phyloP scores from a whole-genome alignment of 2,113 vertebrate genomes.

The Junco hyemalis region DNA sequence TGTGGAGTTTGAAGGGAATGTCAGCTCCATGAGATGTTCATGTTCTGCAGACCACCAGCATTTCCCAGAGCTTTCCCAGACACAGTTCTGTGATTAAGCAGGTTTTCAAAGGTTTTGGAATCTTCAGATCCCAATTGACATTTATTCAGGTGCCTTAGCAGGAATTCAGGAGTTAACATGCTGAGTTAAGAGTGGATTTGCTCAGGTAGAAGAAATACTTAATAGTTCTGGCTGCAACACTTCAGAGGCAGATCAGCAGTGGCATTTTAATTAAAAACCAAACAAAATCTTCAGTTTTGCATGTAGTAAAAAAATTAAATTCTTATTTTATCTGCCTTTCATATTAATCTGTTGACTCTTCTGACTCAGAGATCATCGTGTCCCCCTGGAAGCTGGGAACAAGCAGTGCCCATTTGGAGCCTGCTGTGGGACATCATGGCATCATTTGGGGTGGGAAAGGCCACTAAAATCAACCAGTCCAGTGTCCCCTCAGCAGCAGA shows the following conservation, averaged over 20 bases:
- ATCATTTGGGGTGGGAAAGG: background rate
- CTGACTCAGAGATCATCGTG: accelerated
- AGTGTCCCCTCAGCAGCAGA: background rate
- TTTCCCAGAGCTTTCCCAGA: background rate
- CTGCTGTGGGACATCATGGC: background rate
- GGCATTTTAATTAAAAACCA: background rate
- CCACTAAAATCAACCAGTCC: background rate
- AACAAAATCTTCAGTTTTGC: background rate
- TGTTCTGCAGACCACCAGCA: background rate
- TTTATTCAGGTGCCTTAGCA: accelerated
- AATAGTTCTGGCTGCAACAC: background rate
- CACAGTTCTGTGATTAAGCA: background rate
- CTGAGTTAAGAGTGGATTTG: background rate
- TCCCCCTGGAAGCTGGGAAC: background rate
- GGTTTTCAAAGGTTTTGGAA: background rate
- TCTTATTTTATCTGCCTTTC: background rate
- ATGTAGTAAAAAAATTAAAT: background rate
- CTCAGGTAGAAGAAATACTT: background rate
- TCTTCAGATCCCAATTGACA: background rate
- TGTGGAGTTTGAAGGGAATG: background rate
- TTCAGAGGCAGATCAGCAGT: background rate
- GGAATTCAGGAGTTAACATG: background rate
- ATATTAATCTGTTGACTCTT: background rate
- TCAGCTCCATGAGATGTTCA: background rate
- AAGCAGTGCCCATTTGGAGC: accelerated